Evolutionary conservation across 2,797 vertebrate genomes (phyloP), one percentile per base, ranked within the genome.

Genomic region (Mormyrus hasselquistii): DNA sequence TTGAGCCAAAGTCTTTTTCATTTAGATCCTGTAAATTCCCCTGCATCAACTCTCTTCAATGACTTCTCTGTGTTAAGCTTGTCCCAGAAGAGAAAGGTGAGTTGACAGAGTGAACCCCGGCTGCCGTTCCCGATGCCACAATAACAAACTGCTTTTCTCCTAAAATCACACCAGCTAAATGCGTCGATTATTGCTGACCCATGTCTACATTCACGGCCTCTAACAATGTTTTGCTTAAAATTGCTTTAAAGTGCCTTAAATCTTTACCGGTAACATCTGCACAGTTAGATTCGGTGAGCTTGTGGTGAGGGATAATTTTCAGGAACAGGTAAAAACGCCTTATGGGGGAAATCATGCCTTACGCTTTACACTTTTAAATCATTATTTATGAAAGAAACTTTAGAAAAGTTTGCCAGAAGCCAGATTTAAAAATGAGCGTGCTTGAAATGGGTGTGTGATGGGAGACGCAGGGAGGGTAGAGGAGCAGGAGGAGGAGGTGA

Each of bases 11-110:
- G 12, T 79, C 59, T 65, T 1, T 92, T 92, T 90, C 88, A 91
- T 90, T 93, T 95, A 99, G 99, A 99, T 97, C 95, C 97, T 93
- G 95, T 99, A 92, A 97, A 96, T 96, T 98, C 98, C 91, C 97
- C 98, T 90, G 97, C 97, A 92, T 98, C 99, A 90, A 97, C 98
- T 90, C 96, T 99, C 93, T 99, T 99, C 95, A 98, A 98, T 95
- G 98, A 99, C 94, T 99, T 99, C 96, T 97, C 97, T 97, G 97
- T 97, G 94, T 97, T 99, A 93, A 99, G 96, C 87, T 96, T 99
- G 93, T 98, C 98, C 92, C 99, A 99, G 93, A 98, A 98, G 94
- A 98, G 99, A 95, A 99, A 99, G 97, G 99, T 99, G 95, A 94
- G 96, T 90, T 87, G 9, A 49, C 47, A 1, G 22, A 5, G 52